Evolutionary conservation across 2,888 invertebrate species (phyloP).

Genomic region (Sarcophaga subvicina): DNA sequence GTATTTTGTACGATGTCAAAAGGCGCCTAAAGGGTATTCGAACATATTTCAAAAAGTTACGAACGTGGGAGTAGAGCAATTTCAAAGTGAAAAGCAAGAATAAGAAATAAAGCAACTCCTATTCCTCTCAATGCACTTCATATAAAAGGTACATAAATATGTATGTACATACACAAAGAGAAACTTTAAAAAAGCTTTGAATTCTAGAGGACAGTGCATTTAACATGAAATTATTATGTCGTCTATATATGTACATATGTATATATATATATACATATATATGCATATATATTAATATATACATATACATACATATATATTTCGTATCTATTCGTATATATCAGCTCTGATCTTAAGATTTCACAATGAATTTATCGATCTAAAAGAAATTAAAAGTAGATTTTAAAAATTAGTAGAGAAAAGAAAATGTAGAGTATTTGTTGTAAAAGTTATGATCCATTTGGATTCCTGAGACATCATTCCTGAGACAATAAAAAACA

Average conservation of each 20-base stretch:
- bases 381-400: no score
- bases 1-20: conserved; percentile 57
- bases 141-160: conserved; percentile 2
- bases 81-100: conserved; percentile 46
- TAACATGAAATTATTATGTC: no score
- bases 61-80: conserved; percentile 63
- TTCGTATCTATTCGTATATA: neutral
- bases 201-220: neutral
- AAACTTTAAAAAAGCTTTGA: conserved; percentile 4
- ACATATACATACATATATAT: neutral
- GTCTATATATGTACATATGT: neutral
- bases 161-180: neutral
- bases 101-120: conserved; percentile 44
- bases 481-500: no score
- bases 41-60: conserved; percentile 23
- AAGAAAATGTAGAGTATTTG: no score
- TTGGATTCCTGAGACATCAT: no score
- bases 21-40: conserved; percentile 69
- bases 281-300: neutral
- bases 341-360: no score
- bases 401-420: no score
- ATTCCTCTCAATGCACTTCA: conserved; percentile 42
- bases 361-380: no score
- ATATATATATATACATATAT: neutral
- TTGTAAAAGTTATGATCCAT: no score